A percentile compares a stretch with the other conserved stretches of the same genome.
Evolutionary conservation across 2,797 vertebrate genomes (phyloP).

Genomic region (Podarcis lilfordi): DNA sequence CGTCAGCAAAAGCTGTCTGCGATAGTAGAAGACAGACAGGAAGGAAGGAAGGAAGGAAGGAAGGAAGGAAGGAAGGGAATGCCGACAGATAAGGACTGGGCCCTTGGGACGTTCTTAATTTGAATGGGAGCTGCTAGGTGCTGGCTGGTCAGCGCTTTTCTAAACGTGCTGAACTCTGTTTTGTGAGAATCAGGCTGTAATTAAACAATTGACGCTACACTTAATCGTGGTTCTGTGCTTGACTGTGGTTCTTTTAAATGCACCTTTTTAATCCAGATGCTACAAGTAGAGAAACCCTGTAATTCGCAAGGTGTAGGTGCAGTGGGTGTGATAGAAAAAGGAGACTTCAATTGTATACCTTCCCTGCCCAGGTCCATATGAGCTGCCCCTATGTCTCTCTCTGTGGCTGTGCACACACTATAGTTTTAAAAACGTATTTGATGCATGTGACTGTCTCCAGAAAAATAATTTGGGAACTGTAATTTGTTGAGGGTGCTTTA

Average conservation of each 20-base stretch:
- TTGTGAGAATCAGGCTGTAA: background rate
- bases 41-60: background rate
- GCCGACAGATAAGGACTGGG: background rate
- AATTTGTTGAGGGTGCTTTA: too few species aligned
- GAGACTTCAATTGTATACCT: background rate
- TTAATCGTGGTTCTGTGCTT: background rate
- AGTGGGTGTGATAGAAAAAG: background rate
- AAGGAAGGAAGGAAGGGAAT: background rate
- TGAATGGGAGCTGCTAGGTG: background rate
- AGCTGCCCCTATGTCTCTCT: background rate
- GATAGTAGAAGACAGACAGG: background rate
- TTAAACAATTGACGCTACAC: background rate
- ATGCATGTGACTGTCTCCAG: background rate
- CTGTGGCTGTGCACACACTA: background rate
- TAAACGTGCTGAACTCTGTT: background rate
- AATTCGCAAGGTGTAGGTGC: too few species aligned
- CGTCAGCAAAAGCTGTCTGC: background rate
- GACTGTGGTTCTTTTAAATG: background rate
- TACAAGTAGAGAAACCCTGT: background rate
- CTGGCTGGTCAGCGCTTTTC: background rate
- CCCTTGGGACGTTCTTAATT: background rate
- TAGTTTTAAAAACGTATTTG: too few species aligned
- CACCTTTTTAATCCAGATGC: background rate
- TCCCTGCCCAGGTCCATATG: background rate
- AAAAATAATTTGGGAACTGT: background rate